Conservation (phyloP, 23 tunicate genomes). For the Pegea sp. region DNA sequence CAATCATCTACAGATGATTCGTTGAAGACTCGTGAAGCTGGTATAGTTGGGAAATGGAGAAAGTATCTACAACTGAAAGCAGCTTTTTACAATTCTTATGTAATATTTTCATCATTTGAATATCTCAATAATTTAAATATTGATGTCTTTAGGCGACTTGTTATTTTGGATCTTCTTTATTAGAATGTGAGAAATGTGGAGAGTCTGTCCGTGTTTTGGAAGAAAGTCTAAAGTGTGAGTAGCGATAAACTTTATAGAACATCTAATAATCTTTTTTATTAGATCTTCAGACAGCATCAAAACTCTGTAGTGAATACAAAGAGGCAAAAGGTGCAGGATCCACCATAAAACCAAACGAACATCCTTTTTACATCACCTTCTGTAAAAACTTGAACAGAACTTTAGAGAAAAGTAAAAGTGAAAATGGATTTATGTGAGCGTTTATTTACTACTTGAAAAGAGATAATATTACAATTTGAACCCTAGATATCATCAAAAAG, state of each 20-base stretch:
- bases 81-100: conserved; percentile 49
- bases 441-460: not conserved
- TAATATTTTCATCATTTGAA: not conserved
- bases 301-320: conserved; percentile 57
- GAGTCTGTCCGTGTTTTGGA: conserved; percentile 53
- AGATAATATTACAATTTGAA: not conserved
- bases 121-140: not conserved
- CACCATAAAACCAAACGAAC: conserved; percentile 75
- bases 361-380: conserved; percentile 45
- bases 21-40: conserved; percentile 52
- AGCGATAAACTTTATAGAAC: not conserved
- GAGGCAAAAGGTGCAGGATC: conserved; percentile 75
- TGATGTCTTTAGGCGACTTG: conserved; percentile 25
- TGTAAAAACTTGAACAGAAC: conserved; percentile 25
- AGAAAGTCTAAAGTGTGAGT: conserved; percentile 40
- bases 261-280: not conserved
- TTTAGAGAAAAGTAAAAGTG: conserved; percentile 70
- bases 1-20: conserved; percentile 21
- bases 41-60: conserved; percentile 84
- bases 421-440: conserved; percentile 72
- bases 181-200: conserved; percentile 72
- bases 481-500: conserved; percentile 64
- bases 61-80: conserved; percentile 87
- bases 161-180: conserved; percentile 51
- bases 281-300: not conserved